Base-by-base conservation (phyloP, 2,797 vertebrate species). In the Propithecus deckenii region DNA sequence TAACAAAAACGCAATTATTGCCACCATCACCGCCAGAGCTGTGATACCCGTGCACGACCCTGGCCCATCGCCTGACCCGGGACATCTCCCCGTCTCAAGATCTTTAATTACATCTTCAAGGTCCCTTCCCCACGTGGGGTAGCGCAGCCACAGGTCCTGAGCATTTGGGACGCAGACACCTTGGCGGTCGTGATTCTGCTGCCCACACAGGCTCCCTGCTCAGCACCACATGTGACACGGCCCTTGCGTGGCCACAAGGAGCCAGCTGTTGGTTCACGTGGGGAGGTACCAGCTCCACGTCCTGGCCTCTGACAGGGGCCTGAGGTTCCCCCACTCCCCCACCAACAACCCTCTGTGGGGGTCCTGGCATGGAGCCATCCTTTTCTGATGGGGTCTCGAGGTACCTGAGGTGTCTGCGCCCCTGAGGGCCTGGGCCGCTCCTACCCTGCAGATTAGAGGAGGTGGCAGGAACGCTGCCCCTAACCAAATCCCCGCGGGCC, bases 381-480 rank as follows among this genome's bases (percentile, higher is more conserved):
- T n/a, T 57, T n/a, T 57, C 72, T 38, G 46, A 12, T 0, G 41
- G n/a, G 28, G 7, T 41, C 75, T 50, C 13, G 0, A 5, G 55
- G 28, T 25, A 7, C 55, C 69, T n/a, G 28, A 9, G 17, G 11
- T 2, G 20, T 5, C 63, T 3, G 3, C 25, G 38, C 3, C 57
- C 14, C 30, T 1, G 0, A 14, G 12, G 25, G 2, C 52, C 55
- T 22, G 6, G 4, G 9, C 8, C 0, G 12, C 2, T 0, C 69
- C 32, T 13, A 9, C 18, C 15, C 23, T 23, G 48, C 32, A 3
- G 18, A 1, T n/a, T 11, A 35, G 41, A 5, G 25, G 35, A 65
- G 23, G 76, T 2, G 22, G 14, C 59, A 13, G n/a, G 61, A 28
- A 25, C 57, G 23, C 2, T 14, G 32, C 59, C 35, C 38, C 41